Base-by-base conservation (phyloP, 2,888 invertebrate genomes). In the Drosophila gaucha region DNA sequence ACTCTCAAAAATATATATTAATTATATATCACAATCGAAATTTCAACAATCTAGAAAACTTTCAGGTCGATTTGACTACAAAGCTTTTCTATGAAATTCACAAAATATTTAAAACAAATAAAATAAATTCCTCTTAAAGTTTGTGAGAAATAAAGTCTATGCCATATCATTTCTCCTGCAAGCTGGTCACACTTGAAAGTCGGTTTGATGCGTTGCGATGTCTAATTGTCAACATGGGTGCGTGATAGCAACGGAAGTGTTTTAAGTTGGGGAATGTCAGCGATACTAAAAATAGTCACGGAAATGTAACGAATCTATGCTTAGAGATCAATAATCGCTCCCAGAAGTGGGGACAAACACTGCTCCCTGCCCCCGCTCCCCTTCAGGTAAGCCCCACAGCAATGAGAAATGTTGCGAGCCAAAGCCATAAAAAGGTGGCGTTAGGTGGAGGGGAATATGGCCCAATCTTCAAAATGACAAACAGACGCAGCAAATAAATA, bases 401-500 rank as follows among this genome's bases (percentile, higher is more conserved):
- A 67, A 67, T 82, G 82, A 80, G 57, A 72, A 75, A 83, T 86
- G 71, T 64, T 67, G 62, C 64, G 66, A 58, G 63, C 62, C 55
- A 67, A 62, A 69, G 67, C 56, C 68, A 74, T 77, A 77, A 72
- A 69, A 65, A 72, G 60, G 60, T 54, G 63, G 49, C 59, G 47
- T 56, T 33, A 18, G 24, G 8, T 14, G 33, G 28, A 8, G 24
- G 22, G 36, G 54, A 56, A 26, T 10, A 6, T 26, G 43, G 46
- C 46, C 46, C 46, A 31, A 46, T 46, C 46, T 46, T 0, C 20
- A 1, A 67, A 83, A 83, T 79, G 86, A 83, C 83, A 86, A 83
- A 83, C 84, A 84, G 84, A 84, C 88, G 74, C 80, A 74, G 38
- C 87, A 84, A 84, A 84, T 84, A 88, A 84, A 84, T 84, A 77